These are phyloP conservation scores for Abrostola triplasia DNA, from an alignment of 2,888 invertebrate species.

Conservation along the genomic window DNA sequence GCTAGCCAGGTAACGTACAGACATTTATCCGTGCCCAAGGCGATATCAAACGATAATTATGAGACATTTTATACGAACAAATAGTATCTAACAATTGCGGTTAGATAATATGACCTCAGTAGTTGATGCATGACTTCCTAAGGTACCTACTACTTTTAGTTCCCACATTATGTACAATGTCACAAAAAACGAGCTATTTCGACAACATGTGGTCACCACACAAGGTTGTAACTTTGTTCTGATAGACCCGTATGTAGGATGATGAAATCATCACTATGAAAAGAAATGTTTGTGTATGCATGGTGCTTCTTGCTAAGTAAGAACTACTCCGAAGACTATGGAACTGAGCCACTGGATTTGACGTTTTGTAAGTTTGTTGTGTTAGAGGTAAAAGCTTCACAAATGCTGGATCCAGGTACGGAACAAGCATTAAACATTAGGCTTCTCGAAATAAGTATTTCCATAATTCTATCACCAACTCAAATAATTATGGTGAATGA, in stretches of 20 bases:
- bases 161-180: constrained; percentile 84
- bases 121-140: constrained; percentile 55
- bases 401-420: no score
- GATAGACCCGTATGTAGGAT: constrained; percentile 47
- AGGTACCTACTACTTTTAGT: constrained; percentile 63
- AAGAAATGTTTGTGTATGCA: constrained; percentile 49
- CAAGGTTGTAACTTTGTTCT: constrained; percentile 72
- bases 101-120: constrained; percentile 51
- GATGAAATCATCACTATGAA: constrained; percentile 60
- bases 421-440: no score
- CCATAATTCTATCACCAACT: no score
- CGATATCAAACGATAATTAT: constrained; percentile 41
- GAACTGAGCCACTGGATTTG: no score
- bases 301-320: no score
- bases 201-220: constrained; percentile 83
- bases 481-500: no score
- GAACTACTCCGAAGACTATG: constrained; percentile 6
- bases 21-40: constrained; percentile 43
- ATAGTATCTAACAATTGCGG: constrained; percentile 45
- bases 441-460: no score
- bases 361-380: no score
- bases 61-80: constrained; percentile 38
- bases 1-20: constrained; percentile 29
- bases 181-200: constrained; percentile 79
- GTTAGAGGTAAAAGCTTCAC: no score